Conservation (phyloP, 1,140 invertebrate species). For the Zaprionus ornatus region DNA sequence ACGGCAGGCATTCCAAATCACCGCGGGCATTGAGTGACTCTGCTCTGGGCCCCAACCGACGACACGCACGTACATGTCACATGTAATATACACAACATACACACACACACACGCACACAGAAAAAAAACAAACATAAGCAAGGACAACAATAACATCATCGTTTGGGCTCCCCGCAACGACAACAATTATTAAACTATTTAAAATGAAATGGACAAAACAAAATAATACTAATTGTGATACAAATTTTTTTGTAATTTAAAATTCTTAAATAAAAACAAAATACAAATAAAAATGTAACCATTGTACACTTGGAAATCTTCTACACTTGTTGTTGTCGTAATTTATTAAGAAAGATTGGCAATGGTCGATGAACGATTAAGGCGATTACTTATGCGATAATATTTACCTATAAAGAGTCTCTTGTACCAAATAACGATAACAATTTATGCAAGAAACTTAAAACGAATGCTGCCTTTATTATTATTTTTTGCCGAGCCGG, state of each 20-base stretch:
- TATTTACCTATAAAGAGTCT: not conserved
- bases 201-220: slow-evolving; percentile 61
- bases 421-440: not conserved
- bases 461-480: slow-evolving; percentile 20
- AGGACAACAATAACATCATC: slow-evolving; percentile 12
- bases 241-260: slow-evolving; percentile 80
- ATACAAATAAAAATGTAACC: slow-evolving; percentile 15
- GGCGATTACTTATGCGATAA: not conserved
- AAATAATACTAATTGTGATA: slow-evolving; percentile 82
- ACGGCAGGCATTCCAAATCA: slow-evolving; percentile 52
- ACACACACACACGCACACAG: not conserved
- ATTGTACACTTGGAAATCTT: not conserved
- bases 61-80: slow-evolving; percentile 42
- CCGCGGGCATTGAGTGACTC: slow-evolving; percentile 44
- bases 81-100: slow-evolving; percentile 50
- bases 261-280: slow-evolving; percentile 68
- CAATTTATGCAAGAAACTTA: slow-evolving; percentile 19
- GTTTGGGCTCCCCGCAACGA: slow-evolving; percentile 34
- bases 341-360: not conserved
- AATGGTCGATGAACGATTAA: not conserved
- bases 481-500: slow-evolving; percentile 22
- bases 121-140: slow-evolving; percentile 9
- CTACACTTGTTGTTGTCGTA: not conserved
- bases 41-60: slow-evolving; percentile 11
- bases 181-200: slow-evolving; percentile 55